Percentiles rank a stretch among this genome's conserved stretches.
phyloP scores from a whole-genome alignment of 2,113 vertebrate genomes.

The Salvelinus alpinus region DNA sequence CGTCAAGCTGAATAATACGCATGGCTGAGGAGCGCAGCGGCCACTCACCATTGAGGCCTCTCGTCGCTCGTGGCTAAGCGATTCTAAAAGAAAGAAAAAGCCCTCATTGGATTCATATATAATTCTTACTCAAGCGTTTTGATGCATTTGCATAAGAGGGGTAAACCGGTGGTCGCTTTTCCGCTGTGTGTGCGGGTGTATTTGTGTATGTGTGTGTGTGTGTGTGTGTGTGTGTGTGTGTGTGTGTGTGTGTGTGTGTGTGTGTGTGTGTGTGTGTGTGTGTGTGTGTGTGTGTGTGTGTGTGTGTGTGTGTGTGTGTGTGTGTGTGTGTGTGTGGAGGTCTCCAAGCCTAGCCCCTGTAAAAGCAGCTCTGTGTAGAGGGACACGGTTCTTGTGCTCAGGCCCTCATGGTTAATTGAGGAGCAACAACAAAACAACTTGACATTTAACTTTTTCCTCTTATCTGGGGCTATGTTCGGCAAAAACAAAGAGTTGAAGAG shows the following conservation, averaged over 20 bases:
- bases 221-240: conserved; percentile 4
- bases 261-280: not conserved
- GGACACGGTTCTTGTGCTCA: conserved; percentile 61
- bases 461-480: conserved; percentile 22
- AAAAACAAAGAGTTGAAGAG: too few species aligned
- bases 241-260: conserved; percentile 2
- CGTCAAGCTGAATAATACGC: conserved; percentile 94
- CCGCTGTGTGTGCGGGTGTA: conserved; percentile 31
- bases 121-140: conserved; percentile 94
- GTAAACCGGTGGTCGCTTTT: conserved; percentile 73
- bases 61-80: conserved; percentile 79
- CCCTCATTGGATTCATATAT: conserved; percentile 95
- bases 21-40: conserved; percentile 79
- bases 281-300: conserved; percentile 3
- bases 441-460: conserved; percentile 55
- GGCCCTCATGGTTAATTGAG: conserved; percentile 59
- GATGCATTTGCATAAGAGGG: conserved; percentile 98
- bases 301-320: conserved; percentile 7
- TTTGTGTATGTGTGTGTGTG: not conserved
- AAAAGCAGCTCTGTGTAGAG: conserved; percentile 49
- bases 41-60: conserved; percentile 74
- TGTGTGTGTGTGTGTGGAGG: not conserved
- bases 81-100: conserved; percentile 80
- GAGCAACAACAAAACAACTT: conserved; percentile 53
- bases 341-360: conserved; percentile 39